Conservation (phyloP, 2,113 vertebrate genomes). For the Ctenodactylus gundi region DNA sequence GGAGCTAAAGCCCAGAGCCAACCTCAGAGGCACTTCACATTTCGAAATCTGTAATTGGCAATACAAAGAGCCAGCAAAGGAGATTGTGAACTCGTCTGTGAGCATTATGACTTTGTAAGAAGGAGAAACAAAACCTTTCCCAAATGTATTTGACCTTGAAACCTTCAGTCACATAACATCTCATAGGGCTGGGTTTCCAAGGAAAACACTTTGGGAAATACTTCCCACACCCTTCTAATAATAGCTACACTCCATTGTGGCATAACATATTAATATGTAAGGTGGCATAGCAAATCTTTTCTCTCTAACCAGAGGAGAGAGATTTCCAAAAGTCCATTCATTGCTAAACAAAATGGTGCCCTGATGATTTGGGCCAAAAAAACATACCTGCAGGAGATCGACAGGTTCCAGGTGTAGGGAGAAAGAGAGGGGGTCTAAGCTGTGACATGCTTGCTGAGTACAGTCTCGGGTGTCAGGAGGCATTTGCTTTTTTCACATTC, state of each 20-base stretch:
- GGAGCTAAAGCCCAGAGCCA: not conserved
- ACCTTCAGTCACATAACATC: not conserved
- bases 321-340: not conserved
- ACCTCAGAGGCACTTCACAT: not conserved
- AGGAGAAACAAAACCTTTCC: not conserved
- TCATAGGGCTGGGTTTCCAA: not conserved
- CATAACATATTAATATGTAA: not conserved
- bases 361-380: not conserved
- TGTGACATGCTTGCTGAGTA: not conserved
- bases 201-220: not conserved
- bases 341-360: not conserved
- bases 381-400: not conserved
- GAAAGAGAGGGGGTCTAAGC: not conserved
- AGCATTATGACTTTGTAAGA: not conserved
- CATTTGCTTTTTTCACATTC: not conserved
- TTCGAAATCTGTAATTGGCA: slow-evolving; percentile 44
- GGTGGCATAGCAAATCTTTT: not conserved
- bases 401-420: not conserved
- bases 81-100: not conserved
- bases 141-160: not conserved
- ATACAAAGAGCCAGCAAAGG: not conserved
- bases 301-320: not conserved
- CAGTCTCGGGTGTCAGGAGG: not conserved
- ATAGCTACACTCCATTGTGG: not conserved
- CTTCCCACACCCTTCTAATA: not conserved